A percentile compares a stretch with the other conserved stretches of the same genome.
Evolutionary conservation across 2,797 vertebrate genomes (phyloP).

Genomic region (Mormyrops attenuatus): DNA sequence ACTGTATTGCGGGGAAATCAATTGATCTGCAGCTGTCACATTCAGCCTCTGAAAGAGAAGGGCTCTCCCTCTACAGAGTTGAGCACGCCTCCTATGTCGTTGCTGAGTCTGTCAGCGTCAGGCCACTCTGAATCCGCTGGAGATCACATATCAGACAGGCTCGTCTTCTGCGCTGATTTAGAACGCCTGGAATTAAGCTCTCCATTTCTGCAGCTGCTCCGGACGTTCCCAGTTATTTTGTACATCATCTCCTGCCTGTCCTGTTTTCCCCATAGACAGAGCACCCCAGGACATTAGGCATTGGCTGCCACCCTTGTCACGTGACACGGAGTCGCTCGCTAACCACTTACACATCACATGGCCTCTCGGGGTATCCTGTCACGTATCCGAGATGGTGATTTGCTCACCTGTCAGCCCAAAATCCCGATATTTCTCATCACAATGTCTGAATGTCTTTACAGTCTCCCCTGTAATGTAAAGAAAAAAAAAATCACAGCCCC

Average conservation of each 20-base stretch:
- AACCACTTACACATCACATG: neutral
- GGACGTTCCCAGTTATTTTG: neutral
- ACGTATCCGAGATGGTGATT: neutral
- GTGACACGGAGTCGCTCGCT: neutral
- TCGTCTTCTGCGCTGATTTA: neutral
- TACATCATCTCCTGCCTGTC: neutral
- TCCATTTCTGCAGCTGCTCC: neutral
- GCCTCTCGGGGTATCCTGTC: neutral
- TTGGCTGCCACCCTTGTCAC: neutral
- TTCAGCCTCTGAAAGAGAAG: neutral
- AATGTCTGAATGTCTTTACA: neutral
- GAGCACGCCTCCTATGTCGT: neutral
- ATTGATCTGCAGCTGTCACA: slow-evolving; percentile 35
- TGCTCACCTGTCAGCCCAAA: neutral
- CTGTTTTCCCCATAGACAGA: neutral
- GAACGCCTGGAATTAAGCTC: neutral
- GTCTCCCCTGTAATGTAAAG: neutral
- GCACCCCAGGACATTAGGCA: neutral
- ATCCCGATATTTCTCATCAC: neutral
- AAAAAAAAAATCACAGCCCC: neutral
- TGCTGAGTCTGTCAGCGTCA: neutral
- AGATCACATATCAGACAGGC: slow-evolving; percentile 6
- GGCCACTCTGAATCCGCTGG: neutral
- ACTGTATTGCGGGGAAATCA: neutral
- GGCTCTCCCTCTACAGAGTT: neutral